Evolutionary conservation across 2,113 vertebrate species (phyloP).

Genomic region (Cardinalis cardinalis): DNA sequence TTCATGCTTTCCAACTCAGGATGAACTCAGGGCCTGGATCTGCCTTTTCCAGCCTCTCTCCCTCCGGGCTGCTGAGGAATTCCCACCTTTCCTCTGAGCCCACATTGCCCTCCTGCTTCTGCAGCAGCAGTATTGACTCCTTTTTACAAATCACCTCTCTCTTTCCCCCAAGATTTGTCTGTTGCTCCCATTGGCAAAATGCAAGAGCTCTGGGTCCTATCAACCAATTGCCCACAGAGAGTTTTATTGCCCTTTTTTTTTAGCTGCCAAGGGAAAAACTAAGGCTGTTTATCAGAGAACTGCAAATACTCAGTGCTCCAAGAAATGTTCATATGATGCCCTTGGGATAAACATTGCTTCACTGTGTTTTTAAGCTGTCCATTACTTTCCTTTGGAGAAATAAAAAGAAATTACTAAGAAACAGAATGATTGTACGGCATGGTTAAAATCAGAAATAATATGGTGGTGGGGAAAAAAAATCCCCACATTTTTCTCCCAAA

Average conservation of each 20-base stretch:
- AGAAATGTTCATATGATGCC: slow-evolving; percentile 9
- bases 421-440: not conserved
- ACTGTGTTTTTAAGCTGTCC: slow-evolving; percentile 19
- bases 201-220: slow-evolving; percentile 4
- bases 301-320: not conserved
- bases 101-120: not conserved
- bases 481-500: not conserved
- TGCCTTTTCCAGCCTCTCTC: not conserved
- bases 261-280: not conserved
- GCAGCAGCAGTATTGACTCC: not conserved
- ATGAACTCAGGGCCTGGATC: not conserved
- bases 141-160: not conserved
- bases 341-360: slow-evolving; percentile 3
- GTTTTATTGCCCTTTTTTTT: slow-evolving; percentile 7
- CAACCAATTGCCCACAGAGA: not conserved
- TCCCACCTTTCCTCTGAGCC: not conserved
- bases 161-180: not conserved
- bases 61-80: not conserved
- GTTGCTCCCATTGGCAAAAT: not conserved
- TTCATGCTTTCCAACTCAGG: not conserved
- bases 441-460: slow-evolving; percentile 15
- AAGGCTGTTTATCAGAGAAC: slow-evolving; percentile 16
- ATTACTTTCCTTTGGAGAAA: not conserved
- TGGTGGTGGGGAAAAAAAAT: not conserved
- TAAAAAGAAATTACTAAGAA: not conserved